Evolutionary conservation across 2,797 vertebrate genomes (phyloP).

Genomic region (Clarias pachynema): DNA sequence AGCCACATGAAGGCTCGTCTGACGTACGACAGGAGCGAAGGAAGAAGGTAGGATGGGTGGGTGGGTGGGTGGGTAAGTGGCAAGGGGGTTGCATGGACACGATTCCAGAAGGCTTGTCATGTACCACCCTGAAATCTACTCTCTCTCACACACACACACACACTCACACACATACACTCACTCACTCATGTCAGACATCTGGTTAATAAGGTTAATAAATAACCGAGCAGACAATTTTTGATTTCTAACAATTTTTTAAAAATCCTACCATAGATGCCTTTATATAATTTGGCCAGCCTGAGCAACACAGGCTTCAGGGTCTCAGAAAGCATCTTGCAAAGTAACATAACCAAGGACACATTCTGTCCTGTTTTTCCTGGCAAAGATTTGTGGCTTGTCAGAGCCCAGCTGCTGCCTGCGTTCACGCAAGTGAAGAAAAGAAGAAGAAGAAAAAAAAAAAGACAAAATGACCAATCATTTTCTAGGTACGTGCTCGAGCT

Average conservation of each 20-base stretch:
- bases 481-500: neutral
- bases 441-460: neutral
- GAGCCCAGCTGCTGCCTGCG: constrained; percentile 50
- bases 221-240: neutral
- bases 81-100: constrained; percentile 8
- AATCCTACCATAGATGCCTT: neutral
- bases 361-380: constrained; percentile 42
- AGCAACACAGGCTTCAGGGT: constrained; percentile 39
- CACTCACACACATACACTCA: too few relatives aligned
- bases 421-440: neutral
- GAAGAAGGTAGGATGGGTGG: constrained; percentile 33
- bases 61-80: constrained; percentile 11
- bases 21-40: constrained; percentile 30
- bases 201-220: neutral
- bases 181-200: neutral
- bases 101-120: constrained; percentile 26
- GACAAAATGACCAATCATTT: constrained; percentile 1
- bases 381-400: constrained; percentile 48
- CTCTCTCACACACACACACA: too few relatives aligned
- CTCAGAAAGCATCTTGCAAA: constrained; percentile 13
- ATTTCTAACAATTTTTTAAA: neutral
- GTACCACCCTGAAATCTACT: neutral
- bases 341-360: constrained; percentile 23
- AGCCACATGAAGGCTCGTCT: constrained; percentile 48
- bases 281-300: neutral